Conservation (phyloP, 2,797 vertebrate genomes). For the Pangasius larnaudii region DNA sequence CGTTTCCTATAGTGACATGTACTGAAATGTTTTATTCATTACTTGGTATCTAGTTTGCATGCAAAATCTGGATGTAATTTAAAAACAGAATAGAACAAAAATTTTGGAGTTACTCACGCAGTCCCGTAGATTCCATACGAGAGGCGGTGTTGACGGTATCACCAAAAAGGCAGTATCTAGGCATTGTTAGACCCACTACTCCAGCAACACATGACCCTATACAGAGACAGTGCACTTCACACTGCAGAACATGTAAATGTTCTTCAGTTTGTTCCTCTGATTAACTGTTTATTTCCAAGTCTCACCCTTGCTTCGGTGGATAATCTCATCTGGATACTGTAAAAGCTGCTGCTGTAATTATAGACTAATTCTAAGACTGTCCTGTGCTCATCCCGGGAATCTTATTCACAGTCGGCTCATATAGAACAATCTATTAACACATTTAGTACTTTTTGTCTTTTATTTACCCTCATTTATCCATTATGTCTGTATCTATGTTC, state of each 20-base stretch:
- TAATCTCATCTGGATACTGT: background rate
- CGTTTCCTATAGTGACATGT: background rate
- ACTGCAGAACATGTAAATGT: background rate
- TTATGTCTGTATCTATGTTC: background rate
- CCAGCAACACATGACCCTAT: slow-evolving; percentile 82
- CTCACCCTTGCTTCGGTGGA: background rate
- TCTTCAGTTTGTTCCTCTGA: background rate
- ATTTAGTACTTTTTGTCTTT: background rate
- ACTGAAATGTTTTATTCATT: background rate
- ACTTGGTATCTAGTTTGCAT: background rate
- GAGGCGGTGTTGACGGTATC: slow-evolving; percentile 88
- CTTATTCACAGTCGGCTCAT: background rate
- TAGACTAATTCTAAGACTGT: too few relatives aligned
- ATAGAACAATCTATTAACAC: background rate
- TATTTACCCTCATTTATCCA: background rate
- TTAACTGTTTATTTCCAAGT: background rate
- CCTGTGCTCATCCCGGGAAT: background rate
- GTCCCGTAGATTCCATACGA: slow-evolving; percentile 86
- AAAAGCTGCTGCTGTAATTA: background rate
- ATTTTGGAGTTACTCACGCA: slow-evolving; percentile 73
- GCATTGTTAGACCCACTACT: slow-evolving; percentile 85
- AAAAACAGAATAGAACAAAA: background rate
- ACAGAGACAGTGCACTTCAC: slow-evolving; percentile 20
- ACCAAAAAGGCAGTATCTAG: slow-evolving; percentile 87
- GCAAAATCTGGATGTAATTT: background rate